Percentiles rank a stretch among this genome's conserved stretches.
Conservation (phyloP, 2,113 vertebrate genomes). For the Ramphastos sulfuratus region DNA sequence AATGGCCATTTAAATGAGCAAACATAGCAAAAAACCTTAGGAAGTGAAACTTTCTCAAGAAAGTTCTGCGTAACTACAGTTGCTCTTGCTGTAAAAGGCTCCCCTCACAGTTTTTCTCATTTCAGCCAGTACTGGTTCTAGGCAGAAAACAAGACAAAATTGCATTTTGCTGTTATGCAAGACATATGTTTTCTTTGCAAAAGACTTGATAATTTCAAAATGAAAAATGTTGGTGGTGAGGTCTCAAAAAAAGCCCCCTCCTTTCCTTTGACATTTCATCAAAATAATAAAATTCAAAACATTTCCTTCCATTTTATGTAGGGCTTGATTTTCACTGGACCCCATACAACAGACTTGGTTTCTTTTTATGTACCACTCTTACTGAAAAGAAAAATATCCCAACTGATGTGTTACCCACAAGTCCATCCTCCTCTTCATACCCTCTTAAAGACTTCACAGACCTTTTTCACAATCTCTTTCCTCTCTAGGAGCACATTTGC, state of each 20-base stretch:
- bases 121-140: not conserved
- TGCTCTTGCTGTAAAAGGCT: not conserved
- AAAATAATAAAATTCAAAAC: slow-evolving; percentile 37
- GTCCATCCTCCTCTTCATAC: not conserved
- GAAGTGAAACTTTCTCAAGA: slow-evolving; percentile 69
- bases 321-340: slow-evolving; percentile 11
- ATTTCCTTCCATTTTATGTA: not conserved
- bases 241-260: not conserved
- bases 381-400: slow-evolving; percentile 1
- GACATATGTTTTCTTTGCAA: not conserved
- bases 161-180: not conserved
- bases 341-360: not conserved
- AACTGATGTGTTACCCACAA: not conserved
- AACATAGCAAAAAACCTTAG: slow-evolving; percentile 51
- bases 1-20: slow-evolving; percentile 55
- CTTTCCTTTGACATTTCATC: slow-evolving; percentile 9
- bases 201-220: not conserved
- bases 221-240: not conserved
- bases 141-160: not conserved
- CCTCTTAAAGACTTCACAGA: not conserved
- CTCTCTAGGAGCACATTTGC: not conserved
- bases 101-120: slow-evolving; percentile 12
- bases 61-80: slow-evolving; percentile 15
- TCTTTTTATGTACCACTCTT: not conserved
- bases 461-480: not conserved